Evolutionary conservation across 2,888 invertebrate species (phyloP).

Genomic region (Idaea straminata): DNA sequence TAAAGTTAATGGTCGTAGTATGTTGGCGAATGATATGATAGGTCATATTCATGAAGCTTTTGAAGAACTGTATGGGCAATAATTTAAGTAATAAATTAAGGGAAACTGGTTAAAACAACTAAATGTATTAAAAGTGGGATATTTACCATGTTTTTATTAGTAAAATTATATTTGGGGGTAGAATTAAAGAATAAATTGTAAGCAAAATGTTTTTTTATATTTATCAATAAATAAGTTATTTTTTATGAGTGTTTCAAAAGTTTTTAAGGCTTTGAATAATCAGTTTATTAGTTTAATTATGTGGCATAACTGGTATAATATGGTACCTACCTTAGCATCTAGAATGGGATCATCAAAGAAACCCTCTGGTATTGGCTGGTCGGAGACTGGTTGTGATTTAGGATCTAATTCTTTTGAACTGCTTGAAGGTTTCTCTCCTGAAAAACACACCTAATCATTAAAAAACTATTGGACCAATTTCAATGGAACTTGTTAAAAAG

Average conservation of each 20-base stretch:
- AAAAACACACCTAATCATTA: slow-evolving; percentile 8
- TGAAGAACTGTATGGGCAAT: slow-evolving; percentile 62
- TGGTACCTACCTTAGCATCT: slow-evolving; percentile 85
- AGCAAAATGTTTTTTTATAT: too few relatives aligned
- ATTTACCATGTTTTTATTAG: too few relatives aligned
- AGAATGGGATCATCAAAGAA: slow-evolving; percentile 92
- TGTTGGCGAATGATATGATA: slow-evolving; percentile 94
- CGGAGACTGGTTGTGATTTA: slow-evolving; percentile 37
- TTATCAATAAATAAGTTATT: too few relatives aligned
- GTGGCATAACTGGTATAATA: too few relatives aligned
- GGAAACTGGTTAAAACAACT: not conserved
- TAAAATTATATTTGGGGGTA: too few relatives aligned
- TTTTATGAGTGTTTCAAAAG: too few relatives aligned
- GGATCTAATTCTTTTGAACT: slow-evolving; percentile 36
- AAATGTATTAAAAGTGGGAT: too few relatives aligned
- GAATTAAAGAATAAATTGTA: too few relatives aligned
- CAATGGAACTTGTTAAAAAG: too few relatives aligned
- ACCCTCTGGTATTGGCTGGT: slow-evolving; percentile 86
- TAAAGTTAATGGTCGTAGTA: slow-evolving; percentile 87
- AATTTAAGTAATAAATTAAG: slow-evolving; percentile 14
- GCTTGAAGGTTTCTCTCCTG: slow-evolving; percentile 53
- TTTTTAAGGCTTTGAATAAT: too few relatives aligned
- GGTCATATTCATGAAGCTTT: slow-evolving; percentile 89
- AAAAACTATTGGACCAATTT: too few relatives aligned
- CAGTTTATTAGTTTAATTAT: too few relatives aligned